These are phyloP conservation scores for Diplodus puntazzo DNA, from an alignment of 2,797 vertebrate species.

Conservation along the genomic window DNA sequence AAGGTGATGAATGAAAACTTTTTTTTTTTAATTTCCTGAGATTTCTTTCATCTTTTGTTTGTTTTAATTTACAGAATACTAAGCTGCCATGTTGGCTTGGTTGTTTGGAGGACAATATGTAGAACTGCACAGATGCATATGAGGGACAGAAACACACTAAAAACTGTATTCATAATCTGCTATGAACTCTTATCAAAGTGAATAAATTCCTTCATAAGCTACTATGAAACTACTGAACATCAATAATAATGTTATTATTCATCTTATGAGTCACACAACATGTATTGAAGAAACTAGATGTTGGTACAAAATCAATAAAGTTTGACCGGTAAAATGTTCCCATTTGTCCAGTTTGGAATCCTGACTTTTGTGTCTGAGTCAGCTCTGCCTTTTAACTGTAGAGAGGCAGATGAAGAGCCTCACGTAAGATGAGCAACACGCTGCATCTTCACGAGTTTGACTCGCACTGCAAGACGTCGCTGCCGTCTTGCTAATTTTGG, in stretches of 20 bases:
- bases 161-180: conserved; percentile 7
- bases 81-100: not conserved
- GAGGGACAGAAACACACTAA: not conserved
- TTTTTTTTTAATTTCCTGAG: not conserved
- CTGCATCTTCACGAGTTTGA: not conserved
- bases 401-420: not conserved
- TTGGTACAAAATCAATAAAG: conserved; percentile 41
- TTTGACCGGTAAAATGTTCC: conserved; percentile 12
- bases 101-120: not conserved
- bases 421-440: not conserved
- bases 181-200: not conserved
- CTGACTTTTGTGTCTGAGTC: not conserved
- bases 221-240: conserved; percentile 4
- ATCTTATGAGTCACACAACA: conserved; percentile 3
- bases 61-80: not conserved
- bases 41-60: no score
- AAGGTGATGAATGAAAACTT: not conserved
- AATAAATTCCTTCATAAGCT: conserved; percentile 13
- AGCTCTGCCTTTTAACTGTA: no score
- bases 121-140: not conserved
- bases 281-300: conserved; percentile 14
- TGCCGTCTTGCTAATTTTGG: not conserved
- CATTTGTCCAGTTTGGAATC: not conserved
- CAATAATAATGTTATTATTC: conserved; percentile 4
- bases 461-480: not conserved